phyloP scores from a whole-genome alignment of 2,113 vertebrate species.

The Notiomystis cincta region DNA sequence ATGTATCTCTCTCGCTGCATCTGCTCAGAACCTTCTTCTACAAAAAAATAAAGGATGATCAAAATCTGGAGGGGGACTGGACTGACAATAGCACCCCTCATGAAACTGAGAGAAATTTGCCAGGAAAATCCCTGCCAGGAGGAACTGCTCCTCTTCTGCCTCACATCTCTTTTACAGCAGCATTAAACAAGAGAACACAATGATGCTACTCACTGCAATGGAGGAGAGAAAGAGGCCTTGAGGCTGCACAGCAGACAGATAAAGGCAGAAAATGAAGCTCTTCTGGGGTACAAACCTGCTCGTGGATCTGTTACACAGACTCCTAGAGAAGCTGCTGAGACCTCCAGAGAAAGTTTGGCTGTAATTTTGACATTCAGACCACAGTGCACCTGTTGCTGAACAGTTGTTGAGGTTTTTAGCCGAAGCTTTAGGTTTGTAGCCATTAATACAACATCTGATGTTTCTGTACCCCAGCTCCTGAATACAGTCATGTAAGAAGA shows the following conservation, averaged over 20 bases:
- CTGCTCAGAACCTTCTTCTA: neutral
- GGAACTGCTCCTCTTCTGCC: neutral
- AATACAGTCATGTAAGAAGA: neutral
- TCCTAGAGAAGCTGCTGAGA: neutral
- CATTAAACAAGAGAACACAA: neutral
- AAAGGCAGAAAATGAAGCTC: neutral
- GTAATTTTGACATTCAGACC: neutral
- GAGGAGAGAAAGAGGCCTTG: neutral
- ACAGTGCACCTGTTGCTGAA: constrained; percentile 52
- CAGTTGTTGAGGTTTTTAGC: constrained; percentile 63
- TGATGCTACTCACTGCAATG: fast-evolving
- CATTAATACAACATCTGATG: constrained; percentile 51
- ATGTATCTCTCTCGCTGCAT: neutral
- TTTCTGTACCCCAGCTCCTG: neutral
- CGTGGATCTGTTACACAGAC: neutral
- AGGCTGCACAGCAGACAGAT: neutral
- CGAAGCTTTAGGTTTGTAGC: constrained; percentile 28
- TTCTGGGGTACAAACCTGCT: neutral
- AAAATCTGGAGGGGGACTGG: neutral
- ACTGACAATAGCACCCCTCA: neutral
- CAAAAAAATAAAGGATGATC: neutral
- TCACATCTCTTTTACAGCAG: neutral
- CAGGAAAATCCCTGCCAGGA: neutral
- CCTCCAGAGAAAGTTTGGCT: neutral
- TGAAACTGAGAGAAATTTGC: neutral